Evolutionary conservation across 2,888 invertebrate genomes (phyloP).

Genomic region (Marronus borbonicus): DNA sequence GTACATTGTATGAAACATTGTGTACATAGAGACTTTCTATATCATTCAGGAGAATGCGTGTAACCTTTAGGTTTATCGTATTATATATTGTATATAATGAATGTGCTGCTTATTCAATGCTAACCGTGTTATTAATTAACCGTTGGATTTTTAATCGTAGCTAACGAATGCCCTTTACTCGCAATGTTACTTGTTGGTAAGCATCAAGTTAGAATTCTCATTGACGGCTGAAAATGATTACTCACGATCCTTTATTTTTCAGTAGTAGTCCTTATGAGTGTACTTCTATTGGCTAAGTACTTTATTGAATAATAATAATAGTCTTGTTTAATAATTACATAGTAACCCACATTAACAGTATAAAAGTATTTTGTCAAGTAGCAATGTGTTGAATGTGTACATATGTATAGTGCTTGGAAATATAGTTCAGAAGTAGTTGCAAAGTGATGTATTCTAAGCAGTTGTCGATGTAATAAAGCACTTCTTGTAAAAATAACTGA

Average conservation of each 20-base stretch:
- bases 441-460: too few species aligned
- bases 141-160: not conserved
- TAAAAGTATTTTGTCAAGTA: too few species aligned
- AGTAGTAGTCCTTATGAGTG: not conserved
- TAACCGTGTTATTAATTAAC: constrained; percentile 18
- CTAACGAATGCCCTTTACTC: not conserved
- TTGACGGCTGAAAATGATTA: not conserved
- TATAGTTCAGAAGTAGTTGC: too few species aligned
- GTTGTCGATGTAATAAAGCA: too few species aligned
- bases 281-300: too few species aligned
- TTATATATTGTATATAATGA: not conserved
- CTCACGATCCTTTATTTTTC: not conserved
- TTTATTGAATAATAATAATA: too few species aligned
- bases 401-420: too few species aligned
- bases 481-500: too few species aligned
- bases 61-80: constrained; percentile 4
- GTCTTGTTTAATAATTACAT: too few species aligned
- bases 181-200: not conserved
- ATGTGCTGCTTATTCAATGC: not conserved
- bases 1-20: not conserved
- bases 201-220: not conserved
- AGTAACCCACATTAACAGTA: too few species aligned
- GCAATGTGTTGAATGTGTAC: too few species aligned
- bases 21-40: not conserved
- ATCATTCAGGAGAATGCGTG: not conserved